Evolutionary conservation across 2,797 vertebrate genomes (phyloP), one percentile per base, ranked within the genome.

Genomic region (Poecile montanus): DNA sequence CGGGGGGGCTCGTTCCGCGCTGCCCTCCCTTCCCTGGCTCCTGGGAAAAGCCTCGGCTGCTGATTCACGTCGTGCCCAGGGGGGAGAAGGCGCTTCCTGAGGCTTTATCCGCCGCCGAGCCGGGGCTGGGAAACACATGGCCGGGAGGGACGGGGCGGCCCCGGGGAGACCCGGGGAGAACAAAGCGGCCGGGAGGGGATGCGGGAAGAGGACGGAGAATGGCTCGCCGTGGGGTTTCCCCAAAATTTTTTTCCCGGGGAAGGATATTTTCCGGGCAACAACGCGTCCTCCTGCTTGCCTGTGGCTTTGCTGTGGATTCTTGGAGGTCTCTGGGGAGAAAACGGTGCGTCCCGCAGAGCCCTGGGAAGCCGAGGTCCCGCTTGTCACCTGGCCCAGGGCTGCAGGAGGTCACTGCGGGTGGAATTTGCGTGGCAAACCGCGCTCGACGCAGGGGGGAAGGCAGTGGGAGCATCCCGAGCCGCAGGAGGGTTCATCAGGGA

Each of bases 171-270:
- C 9, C 7, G 5, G 42, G 14, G 54, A 94, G 86, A 90, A 91
- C 91, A 93, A 95, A 95, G 89, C 72, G 5, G 7, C 34, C 9
- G 5, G 25, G 45, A 34, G 27, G 42, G 40, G 65, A 68, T 29
- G 6, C 2, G 2, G 38, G 32, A 22, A 48, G 50, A 68, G 25
- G 50, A 73, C 32, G 26, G 36, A 44, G 30, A 11, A 22, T 8
- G 82, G 54, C 16, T 82, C 5, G 1, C 0, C 2, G 5, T 23
- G 36, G 8, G 27, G 20, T 8, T 79, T 65, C 13, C 56, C 76
- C 44, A 4, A 1, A 21, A 1, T 40, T 16, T 74, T n/a, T 47
- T 40, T 21, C 15, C 11, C 0, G 0, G 0, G 0, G 8, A 12
- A 5, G 19, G 32, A 22, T 19, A n/a, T 54, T 81, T 67, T 62